Percentiles rank a stretch among this genome's conserved stretches.
Evolutionary conservation across 2,888 invertebrate genomes (phyloP).

Genomic region (Himalopsyche kuldschensis): DNA sequence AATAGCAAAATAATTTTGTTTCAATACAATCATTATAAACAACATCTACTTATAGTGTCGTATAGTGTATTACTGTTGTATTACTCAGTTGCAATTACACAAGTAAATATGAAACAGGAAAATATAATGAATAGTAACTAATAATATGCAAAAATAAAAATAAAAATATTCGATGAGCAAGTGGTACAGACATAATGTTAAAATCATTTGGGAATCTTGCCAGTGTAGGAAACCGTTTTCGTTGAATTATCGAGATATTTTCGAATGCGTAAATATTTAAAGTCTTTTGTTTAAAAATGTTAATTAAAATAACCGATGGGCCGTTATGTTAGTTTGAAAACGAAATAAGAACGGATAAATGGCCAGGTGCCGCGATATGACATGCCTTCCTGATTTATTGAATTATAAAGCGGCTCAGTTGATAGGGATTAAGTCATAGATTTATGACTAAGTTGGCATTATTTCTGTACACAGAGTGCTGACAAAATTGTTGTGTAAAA

Average conservation of each 20-base stretch:
- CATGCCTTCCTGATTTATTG: slow-evolving; percentile 17
- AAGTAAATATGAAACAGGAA: no score
- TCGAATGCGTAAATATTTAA: no score
- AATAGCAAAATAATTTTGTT: no score
- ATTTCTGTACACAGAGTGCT: not conserved
- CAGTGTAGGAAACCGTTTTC: not conserved
- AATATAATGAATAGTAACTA: no score
- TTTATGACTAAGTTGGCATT: slow-evolving; percentile 3
- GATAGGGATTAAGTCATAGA: slow-evolving; percentile 20
- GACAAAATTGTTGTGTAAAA: not conserved
- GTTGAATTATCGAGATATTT: not conserved
- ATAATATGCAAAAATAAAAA: no score
- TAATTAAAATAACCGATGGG: not conserved
- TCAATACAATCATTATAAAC: no score
- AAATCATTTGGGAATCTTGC: no score
- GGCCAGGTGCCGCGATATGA: slow-evolving; percentile 22
- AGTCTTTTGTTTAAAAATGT: not conserved
- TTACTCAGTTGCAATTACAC: no score
- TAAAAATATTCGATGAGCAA: no score
- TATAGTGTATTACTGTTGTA: no score
- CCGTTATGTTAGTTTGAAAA: not conserved
- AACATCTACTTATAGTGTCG: no score
- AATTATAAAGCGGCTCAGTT: slow-evolving; percentile 16
- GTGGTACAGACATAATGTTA: no score
- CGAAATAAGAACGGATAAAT: not conserved